Evolutionary conservation across 2,888 invertebrate species (phyloP).

Genomic region (Odontothrips loti): DNA sequence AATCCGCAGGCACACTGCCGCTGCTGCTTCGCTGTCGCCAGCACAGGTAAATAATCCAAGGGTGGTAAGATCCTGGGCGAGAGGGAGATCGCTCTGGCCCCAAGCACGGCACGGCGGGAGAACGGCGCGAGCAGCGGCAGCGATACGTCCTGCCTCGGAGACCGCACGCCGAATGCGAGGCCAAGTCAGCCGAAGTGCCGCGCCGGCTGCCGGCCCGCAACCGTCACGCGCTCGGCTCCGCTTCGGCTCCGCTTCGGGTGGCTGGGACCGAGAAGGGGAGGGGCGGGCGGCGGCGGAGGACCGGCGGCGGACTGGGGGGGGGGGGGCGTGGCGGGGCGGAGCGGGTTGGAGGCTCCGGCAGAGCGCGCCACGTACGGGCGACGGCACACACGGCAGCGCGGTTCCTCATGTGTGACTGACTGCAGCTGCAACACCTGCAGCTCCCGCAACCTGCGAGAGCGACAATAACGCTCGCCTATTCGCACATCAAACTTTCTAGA

Average conservation of each 20-base stretch:
- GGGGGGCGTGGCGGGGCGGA: not conserved
- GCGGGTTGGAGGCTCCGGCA: not conserved
- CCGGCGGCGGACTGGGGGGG: no score
- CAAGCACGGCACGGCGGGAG: not conserved
- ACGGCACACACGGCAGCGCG: not conserved
- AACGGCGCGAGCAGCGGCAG: not conserved
- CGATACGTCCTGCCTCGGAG: not conserved
- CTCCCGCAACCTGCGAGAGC: no score
- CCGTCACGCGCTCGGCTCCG: conserved; percentile 36
- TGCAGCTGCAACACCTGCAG: no score
- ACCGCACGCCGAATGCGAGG: not conserved
- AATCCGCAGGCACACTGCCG: not conserved
- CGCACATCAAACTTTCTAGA: no score
- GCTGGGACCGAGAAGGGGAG: conserved; percentile 41
- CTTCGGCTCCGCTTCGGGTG: conserved; percentile 34
- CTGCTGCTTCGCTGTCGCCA: not conserved
- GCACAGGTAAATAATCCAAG: not conserved
- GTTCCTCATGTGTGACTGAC: no score
- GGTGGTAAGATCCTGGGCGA: not conserved
- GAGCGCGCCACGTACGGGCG: not conserved
- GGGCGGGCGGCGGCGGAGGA: not conserved
- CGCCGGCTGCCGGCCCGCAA: conserved; percentile 34
- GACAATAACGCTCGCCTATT: no score
- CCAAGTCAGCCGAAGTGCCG: conserved; percentile 31
- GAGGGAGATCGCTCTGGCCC: not conserved